Evolutionary conservation across 2,888 invertebrate genomes (phyloP), one percentile per base, ranked within the genome.

Genomic region (Caenorhabditis sp.): DNA sequence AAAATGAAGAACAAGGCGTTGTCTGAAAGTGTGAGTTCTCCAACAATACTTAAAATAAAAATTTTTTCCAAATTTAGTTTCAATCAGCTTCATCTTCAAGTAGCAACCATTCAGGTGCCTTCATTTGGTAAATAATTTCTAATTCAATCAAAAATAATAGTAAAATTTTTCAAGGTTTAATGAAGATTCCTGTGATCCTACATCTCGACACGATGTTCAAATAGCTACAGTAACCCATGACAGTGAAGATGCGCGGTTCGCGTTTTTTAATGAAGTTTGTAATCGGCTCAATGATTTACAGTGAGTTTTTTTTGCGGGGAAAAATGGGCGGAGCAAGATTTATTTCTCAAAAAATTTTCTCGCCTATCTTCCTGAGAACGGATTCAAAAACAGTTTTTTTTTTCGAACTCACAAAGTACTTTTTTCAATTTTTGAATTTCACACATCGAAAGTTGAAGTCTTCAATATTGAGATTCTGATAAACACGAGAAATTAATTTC

Each of bases 201-300:
- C 66, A 23, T 70, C 70, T 19, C 62, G 66, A 12, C 70, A 70
- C 26, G 70, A 70, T 26, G 12, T 43, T 12, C 14, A 17, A 31
- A 4, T 31, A 43, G 62, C 58, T 66, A 66, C 70, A 36, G 62
- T 70, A 62, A 62, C 55, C 50, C 70, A 70, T 26, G 70, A 70
- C 36, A 66, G 62, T 12, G 70, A 70, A 55, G 62, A 66, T 31
- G 66, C 62, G 37, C 62, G 70, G 24, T 66, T 70, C 21, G 66
- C 70, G 3, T 70, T 70, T 43, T 70, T 66, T 55, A 70, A 62
- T 54, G 70, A 65, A 21, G 70, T 70, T 26, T 70, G 70, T 58
- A 37, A 49, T 10, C 27, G 66, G 31, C 54, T 70, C 12, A 66
- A 62, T 23, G 62, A 58, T 14, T 23, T 70, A 59, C 66, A 66